Evolutionary conservation across 2,888 invertebrate species (phyloP), one percentile per base, ranked within the genome.

Genomic region (Torymus aiolomorphi): DNA sequence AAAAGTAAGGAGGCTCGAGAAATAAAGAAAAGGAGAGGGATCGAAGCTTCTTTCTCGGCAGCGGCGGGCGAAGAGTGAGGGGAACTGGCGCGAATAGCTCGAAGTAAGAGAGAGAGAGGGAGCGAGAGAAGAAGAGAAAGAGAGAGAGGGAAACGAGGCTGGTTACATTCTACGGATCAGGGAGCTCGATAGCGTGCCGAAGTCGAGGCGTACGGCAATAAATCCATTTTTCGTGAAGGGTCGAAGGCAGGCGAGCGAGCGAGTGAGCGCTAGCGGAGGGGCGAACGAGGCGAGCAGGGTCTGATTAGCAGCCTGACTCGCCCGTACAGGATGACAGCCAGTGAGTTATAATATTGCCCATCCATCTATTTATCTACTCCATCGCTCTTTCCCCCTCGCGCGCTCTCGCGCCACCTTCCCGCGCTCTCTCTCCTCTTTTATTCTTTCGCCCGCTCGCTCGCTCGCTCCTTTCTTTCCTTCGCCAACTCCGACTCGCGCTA

Each of bases 271-370:
- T 65, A 61, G 57, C 57, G 59, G 56, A 57, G 73, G 72, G 52
- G 74, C 65, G 77, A 77, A 65, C 80, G 72, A 79, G 86, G 86
- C 88, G 88, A 88, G 89, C 88, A 87, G 90, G 89, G 89, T 90
- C 90, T 90, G 90, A 90, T 90, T 90, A 90, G 90, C 90, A 90
- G 90, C 89, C 90, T 89, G 90, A 90, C 90, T 90, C 89, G 89
- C 86, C 89, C 90, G 89, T 88, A 87, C 89, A 89, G 90, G 90
- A 90, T 90, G 90, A 90, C 90, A 90, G 90, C 89, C 88, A 88
- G 90, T 90, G 90, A 90, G 90, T 90, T 90, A 90, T 90, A 90
- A 90, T 90, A 90, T 90, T 90, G 90, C 90, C 90, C 90, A 90
- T 90, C 90, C 89, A 90, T 90, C 90, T 90, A 90, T 90, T 90